Evolutionary conservation across 2,888 invertebrate genomes (phyloP).

Genomic region (Suillia variegata): DNA sequence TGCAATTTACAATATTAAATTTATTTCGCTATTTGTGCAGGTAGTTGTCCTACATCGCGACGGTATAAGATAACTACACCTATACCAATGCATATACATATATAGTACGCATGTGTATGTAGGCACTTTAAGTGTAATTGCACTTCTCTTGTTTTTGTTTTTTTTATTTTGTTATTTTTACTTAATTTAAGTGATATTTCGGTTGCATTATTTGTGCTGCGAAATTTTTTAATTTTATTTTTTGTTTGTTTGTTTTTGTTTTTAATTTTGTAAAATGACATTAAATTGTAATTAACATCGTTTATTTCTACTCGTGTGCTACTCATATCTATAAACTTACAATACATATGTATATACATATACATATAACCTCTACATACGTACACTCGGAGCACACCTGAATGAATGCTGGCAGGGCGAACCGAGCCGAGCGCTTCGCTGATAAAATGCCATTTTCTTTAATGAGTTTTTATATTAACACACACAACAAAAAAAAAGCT

Average conservation of each 20-base stretch:
- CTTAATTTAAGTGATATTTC: background rate
- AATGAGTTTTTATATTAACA: slow-evolving; percentile 23
- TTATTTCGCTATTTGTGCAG: background rate
- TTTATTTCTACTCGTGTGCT: slow-evolving; percentile 4
- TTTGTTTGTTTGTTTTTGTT: background rate
- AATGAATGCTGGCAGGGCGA: too few species aligned
- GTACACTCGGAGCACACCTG: too few species aligned
- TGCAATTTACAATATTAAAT: slow-evolving; percentile 5
- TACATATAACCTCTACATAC: too few species aligned
- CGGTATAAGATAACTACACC: background rate
- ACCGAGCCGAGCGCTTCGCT: background rate
- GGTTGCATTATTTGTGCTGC: too few species aligned
- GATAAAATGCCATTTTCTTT: slow-evolving; percentile 23
- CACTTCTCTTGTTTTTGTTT: too few species aligned
- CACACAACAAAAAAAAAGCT: background rate
- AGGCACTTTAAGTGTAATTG: background rate
- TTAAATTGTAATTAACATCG: slow-evolving; percentile 30
- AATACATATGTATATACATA: too few species aligned
- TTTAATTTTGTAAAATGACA: slow-evolving; percentile 25
- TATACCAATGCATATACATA: too few species aligned
- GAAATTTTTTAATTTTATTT: too few species aligned
- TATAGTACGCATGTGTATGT: too few species aligned
- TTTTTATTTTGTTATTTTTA: too few species aligned
- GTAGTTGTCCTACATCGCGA: background rate
- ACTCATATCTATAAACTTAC: too few species aligned